These are phyloP conservation scores for Heliconius eleuchia DNA, from an alignment of 1,140 invertebrate species.

Conservation along the genomic window DNA sequence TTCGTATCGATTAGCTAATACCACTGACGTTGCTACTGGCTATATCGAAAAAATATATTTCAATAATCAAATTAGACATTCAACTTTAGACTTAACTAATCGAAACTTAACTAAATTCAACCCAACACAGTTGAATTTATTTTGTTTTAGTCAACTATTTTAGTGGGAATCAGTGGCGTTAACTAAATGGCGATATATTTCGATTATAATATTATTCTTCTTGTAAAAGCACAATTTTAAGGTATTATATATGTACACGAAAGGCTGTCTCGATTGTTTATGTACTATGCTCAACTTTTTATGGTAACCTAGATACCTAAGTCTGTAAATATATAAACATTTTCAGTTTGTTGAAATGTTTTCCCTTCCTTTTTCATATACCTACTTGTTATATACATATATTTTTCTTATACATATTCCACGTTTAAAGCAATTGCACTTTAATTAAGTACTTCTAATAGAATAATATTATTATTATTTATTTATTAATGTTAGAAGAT, in stretches of 20 bases:
- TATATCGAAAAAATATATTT: not conserved
- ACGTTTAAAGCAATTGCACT: not conserved
- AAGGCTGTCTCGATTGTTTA: constrained; percentile 31
- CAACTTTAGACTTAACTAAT: not conserved
- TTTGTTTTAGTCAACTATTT: not conserved
- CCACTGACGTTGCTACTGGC: not conserved
- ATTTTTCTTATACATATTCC: constrained; percentile 16
- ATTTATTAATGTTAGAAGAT: not conserved
- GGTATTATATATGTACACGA: constrained; percentile 15
- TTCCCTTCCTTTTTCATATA: constrained; percentile 18
- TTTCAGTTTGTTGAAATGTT: constrained; percentile 25
- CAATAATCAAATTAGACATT: not conserved
- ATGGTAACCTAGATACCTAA: constrained; percentile 12
- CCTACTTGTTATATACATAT: not conserved
- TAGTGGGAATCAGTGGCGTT: not conserved
- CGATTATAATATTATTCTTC: constrained; percentile 20
- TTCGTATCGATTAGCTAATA: constrained; percentile 13
- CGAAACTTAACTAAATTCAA: not conserved
- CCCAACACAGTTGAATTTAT: not conserved
- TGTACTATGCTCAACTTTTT: constrained; percentile 19
- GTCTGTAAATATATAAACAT: constrained; percentile 25
- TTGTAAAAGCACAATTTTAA: constrained; percentile 32
- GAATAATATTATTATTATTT: not conserved
- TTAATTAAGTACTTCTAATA: not conserved
- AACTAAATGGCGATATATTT: constrained; percentile 8